These are phyloP conservation scores for Enteromius viviparus DNA, from an alignment of 2,797 vertebrate genomes.

Conservation along the genomic window DNA sequence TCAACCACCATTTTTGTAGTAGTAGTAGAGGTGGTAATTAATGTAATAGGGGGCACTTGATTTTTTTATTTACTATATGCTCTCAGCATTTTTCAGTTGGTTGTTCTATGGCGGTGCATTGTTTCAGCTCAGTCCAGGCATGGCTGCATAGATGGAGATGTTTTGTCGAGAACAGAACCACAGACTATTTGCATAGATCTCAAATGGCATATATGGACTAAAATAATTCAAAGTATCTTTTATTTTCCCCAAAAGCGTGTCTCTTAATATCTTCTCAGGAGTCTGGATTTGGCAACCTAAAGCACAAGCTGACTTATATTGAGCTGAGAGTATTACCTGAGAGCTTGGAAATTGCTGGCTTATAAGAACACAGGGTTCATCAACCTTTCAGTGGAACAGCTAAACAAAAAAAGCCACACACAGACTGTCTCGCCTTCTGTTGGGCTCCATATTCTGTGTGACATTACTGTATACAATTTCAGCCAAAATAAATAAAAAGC, in stretches of 20 bases:
- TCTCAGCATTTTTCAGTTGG: background rate
- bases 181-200: background rate
- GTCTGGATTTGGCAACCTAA: background rate
- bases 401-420: constrained; percentile 36
- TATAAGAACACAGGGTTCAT: constrained; percentile 18
- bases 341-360: background rate
- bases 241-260: background rate
- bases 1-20: background rate
- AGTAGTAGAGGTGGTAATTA: background rate
- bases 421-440: constrained; percentile 32
- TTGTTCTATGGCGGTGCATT: background rate
- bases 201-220: background rate
- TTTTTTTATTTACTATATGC: background rate
- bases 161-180: background rate
- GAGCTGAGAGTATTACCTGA: constrained; percentile 2
- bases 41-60: background rate
- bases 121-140: background rate
- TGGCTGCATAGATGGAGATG: background rate
- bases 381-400: background rate
- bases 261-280: background rate
- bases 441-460: constrained; percentile 26
- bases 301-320: background rate
- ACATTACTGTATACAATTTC: constrained; percentile 1
- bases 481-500: background rate
- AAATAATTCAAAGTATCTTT: background rate